Evolutionary conservation across 2,888 invertebrate species (phyloP).

Genomic region (Spisula subtruncata): DNA sequence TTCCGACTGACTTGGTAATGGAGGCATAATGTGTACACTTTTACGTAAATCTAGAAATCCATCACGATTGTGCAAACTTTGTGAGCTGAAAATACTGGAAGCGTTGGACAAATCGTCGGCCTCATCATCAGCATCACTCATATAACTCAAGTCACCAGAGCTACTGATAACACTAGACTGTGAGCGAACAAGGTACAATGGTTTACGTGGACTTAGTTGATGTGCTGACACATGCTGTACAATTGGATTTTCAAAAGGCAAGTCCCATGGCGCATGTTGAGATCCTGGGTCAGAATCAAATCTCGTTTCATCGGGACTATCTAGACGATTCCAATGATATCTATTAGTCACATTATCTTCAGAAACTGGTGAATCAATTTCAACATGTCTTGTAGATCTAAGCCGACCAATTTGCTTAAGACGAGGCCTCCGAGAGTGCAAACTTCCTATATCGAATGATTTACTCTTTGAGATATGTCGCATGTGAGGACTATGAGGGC

Average conservation of each 20-base stretch:
- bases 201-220: slow-evolving; percentile 54
- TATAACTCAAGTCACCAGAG: slow-evolving; percentile 70
- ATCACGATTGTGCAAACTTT: slow-evolving; percentile 46
- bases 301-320: slow-evolving; percentile 15
- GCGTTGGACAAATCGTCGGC: slow-evolving; percentile 72
- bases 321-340: slow-evolving; percentile 49
- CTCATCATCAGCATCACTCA: slow-evolving; percentile 81
- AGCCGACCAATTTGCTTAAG: slow-evolving; percentile 45
- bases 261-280: not conserved
- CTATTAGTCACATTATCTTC: slow-evolving; percentile 72
- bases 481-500: not conserved
- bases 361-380: slow-evolving; percentile 61
- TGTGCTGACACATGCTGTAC: not conserved
- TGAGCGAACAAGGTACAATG: slow-evolving; percentile 38
- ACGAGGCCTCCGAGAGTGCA: slow-evolving; percentile 40
- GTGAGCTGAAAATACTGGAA: slow-evolving; percentile 71
- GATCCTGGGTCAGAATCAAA: slow-evolving; percentile 37
- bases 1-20: slow-evolving; percentile 47
- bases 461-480: slow-evolving; percentile 55
- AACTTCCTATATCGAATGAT: slow-evolving; percentile 56
- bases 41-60: slow-evolving; percentile 61
- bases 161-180: slow-evolving; percentile 70
- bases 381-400: slow-evolving; percentile 31
- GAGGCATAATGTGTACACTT: slow-evolving; percentile 47
- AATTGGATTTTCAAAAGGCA: slow-evolving; percentile 13